Base-by-base conservation (phyloP, 2,797 vertebrate genomes). In the Takifugu ocellatus region DNA sequence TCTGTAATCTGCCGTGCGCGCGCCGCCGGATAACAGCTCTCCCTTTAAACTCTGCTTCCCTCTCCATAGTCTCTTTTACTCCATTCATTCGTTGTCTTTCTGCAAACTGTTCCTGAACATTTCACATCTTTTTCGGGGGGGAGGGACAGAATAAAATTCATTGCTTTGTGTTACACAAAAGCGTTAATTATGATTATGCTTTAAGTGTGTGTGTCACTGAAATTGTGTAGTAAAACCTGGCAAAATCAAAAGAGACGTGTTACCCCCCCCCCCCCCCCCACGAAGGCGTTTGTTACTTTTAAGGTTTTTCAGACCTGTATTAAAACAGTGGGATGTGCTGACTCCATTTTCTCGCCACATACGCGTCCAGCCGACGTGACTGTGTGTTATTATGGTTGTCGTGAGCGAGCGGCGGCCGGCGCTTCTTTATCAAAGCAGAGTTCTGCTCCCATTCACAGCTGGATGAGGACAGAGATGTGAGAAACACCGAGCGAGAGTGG, bases 1-100 rank as follows among this genome's bases (percentile, higher is more conserved):
- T 77, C 60, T 17, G 62, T 86, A 84, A 86, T 85, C 81, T 79
- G 56, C 56, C 76, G 1, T 5, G 10, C 65, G 68, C 72, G 59
- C 56, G 21, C 61, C 60, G 68, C 61, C 51, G 74, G 62, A 79
- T 79, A 81, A 24, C 65, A 66, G 82, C 61, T 61, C 58, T 27
- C 25, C 7, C 51, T 59, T 56, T 56, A 39, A n/a, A 54, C 26
- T 51, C 17, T 33, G 25, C 31, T 48, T 25, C 46, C 21, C 46
- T 48, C 21, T 50, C 21, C 21, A 29, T 29, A 54, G 21, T 29
- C 24, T 17, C 26, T 59, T 16, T 59, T 53, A 51, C 63, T 70
- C 61, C 46, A 45, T 49, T 61, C 43, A 31, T 49, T 17, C 36
- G 56, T 44, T 43, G 2, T 31, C 59, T 52, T 47, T 43, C 39